phyloP scores from a whole-genome alignment of 1,140 invertebrate species.

The Sycophaga agraensis region DNA sequence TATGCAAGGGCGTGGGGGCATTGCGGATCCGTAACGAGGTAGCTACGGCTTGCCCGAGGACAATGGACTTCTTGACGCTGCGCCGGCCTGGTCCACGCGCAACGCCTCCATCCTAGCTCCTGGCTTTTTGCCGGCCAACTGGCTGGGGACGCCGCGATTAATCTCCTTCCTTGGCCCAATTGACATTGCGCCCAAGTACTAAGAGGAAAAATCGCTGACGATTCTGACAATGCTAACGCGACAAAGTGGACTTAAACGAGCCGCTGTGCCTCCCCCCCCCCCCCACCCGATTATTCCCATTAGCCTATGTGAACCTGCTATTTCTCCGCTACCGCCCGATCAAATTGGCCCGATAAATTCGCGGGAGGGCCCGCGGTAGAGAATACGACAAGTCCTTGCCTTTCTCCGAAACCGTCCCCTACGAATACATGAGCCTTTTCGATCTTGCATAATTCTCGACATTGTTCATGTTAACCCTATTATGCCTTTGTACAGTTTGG shows the following conservation, averaged over 20 bases:
- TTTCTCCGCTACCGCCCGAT: not conserved
- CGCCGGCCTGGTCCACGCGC: too few relatives aligned
- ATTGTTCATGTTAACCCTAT: too few relatives aligned
- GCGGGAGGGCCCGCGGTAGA: not conserved
- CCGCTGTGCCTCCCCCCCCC: too few relatives aligned
- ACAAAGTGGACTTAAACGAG: constrained; percentile 24
- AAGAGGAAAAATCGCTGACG: constrained; percentile 26
- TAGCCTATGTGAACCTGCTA: not conserved
- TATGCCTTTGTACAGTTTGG: too few relatives aligned
- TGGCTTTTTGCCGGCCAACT: too few relatives aligned
- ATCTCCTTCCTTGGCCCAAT: constrained; percentile 7
- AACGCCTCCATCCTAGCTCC: too few relatives aligned
- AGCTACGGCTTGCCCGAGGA: too few relatives aligned
- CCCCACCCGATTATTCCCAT: constrained; percentile 14
- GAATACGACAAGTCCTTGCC: too few relatives aligned
- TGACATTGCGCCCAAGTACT: not conserved
- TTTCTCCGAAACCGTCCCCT: too few relatives aligned
- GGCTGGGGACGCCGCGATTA: constrained; percentile 8
- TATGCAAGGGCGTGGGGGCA: too few relatives aligned
- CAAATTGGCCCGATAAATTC: constrained; percentile 19
- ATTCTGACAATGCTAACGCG: constrained; percentile 16
- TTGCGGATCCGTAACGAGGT: too few relatives aligned
- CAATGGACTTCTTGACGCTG: too few relatives aligned
- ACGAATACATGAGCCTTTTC: not conserved
- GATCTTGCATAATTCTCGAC: constrained; percentile 10